Evolutionary conservation across 2,797 vertebrate genomes (phyloP).

Genomic region (Acrocephalus scirpaceus): DNA sequence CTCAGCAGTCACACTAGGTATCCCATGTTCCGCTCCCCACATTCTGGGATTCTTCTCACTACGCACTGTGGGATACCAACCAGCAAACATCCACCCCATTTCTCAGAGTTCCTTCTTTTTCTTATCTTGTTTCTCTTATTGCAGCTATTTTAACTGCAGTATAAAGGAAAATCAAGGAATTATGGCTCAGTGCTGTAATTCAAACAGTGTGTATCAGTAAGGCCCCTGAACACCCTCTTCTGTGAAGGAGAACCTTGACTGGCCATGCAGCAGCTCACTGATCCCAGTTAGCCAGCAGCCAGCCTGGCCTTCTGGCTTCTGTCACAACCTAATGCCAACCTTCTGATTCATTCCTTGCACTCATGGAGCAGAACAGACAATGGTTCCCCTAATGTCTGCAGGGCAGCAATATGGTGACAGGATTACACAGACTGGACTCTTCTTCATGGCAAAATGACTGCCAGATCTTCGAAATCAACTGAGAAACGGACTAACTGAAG

Average conservation of each 20-base stretch:
- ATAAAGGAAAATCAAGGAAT: background rate
- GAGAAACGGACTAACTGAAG: background rate
- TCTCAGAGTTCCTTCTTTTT: background rate
- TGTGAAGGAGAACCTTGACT: background rate
- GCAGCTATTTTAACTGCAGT: background rate
- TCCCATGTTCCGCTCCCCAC: background rate
- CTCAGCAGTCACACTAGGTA: background rate
- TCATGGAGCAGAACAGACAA: background rate
- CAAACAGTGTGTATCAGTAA: background rate
- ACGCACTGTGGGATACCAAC: accelerated
- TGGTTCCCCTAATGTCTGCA: background rate
- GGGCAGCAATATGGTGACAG: accelerated
- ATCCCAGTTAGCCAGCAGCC: background rate
- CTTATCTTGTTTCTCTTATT: background rate
- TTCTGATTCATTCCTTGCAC: background rate
- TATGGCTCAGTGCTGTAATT: background rate
- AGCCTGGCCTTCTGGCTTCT: background rate
- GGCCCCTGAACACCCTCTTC: background rate
- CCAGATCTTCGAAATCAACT: background rate
- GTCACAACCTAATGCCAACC: background rate
- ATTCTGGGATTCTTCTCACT: background rate
- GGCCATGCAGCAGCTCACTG: background rate
- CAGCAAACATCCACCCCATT: background rate
- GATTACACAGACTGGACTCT: background rate
- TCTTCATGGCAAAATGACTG: background rate